Percentiles rank a stretch among this genome's conserved stretches.
Conservation (phyloP, 2,888 invertebrate species). For the Tenthredo notha region DNA sequence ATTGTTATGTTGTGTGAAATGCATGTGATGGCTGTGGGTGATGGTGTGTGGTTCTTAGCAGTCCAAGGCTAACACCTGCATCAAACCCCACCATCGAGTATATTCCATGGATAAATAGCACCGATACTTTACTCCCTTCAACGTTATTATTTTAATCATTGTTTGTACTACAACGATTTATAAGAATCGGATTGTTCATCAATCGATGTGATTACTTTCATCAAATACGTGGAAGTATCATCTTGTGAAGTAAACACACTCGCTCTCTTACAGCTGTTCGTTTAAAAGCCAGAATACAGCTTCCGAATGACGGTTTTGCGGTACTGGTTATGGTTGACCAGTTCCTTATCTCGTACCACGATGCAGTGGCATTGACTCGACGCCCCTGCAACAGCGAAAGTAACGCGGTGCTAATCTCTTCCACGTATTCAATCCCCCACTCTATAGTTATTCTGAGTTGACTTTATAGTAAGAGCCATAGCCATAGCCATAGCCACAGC, state of each 20-base stretch:
- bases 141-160: background rate
- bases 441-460: slow-evolving; percentile 56
- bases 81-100: slow-evolving; percentile 67
- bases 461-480: slow-evolving; percentile 49
- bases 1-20: slow-evolving; percentile 35
- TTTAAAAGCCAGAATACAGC: slow-evolving; percentile 63
- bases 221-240: background rate
- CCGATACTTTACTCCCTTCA: slow-evolving; percentile 15
- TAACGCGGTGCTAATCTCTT: slow-evolving; percentile 68
- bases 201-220: background rate
- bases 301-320: slow-evolving; percentile 43
- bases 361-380: slow-evolving; percentile 70
- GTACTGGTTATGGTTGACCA: slow-evolving; percentile 69
- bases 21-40: background rate
- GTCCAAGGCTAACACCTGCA: slow-evolving; percentile 77
- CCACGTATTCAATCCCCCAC: slow-evolving; percentile 61
- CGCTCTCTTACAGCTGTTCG: slow-evolving; percentile 62
- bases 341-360: slow-evolving; percentile 56
- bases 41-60: slow-evolving; percentile 60
- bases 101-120: slow-evolving; percentile 9
- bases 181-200: background rate
- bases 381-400: slow-evolving; percentile 70
- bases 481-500: background rate
- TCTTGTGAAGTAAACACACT: too few species aligned
- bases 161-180: background rate